Evolutionary conservation across 2,888 invertebrate species (phyloP).

Genomic region (Acholoe squamosa): DNA sequence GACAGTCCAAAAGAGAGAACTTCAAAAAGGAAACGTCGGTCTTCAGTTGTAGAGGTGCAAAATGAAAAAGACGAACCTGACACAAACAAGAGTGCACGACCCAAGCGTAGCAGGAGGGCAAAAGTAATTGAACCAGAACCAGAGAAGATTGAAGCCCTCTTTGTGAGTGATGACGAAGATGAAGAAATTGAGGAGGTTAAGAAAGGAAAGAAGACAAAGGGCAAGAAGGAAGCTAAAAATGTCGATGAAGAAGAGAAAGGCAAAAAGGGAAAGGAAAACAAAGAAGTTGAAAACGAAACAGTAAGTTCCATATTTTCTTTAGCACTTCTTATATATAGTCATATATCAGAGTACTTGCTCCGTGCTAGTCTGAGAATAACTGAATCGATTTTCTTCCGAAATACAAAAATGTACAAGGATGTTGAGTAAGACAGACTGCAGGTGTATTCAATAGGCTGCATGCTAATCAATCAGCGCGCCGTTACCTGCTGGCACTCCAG

Average conservation of each 20-base stretch:
- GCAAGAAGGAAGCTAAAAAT: slow-evolving; percentile 52
- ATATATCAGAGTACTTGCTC: not conserved
- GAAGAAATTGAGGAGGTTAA: slow-evolving; percentile 32
- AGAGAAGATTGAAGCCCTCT: slow-evolving; percentile 60
- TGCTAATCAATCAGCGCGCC: too few species aligned
- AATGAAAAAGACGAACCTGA: not conserved
- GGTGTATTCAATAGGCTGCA: too few species aligned
- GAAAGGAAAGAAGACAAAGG: slow-evolving; percentile 38
- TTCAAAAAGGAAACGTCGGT: not conserved
- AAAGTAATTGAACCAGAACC: slow-evolving; percentile 40
- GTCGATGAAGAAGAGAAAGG: slow-evolving; percentile 30
- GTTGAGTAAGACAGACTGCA: too few species aligned
- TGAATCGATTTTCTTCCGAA: too few species aligned
- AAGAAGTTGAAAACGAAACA: slow-evolving; percentile 30
- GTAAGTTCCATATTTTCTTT: not conserved
- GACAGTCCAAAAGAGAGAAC: not conserved
- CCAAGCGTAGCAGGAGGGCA: slow-evolving; percentile 13
- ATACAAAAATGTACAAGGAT: too few species aligned
- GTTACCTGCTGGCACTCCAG: too few species aligned
- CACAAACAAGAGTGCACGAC: not conserved
- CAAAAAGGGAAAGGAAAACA: slow-evolving; percentile 14
- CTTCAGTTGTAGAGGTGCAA: not conserved
- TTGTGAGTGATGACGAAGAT: slow-evolving; percentile 64
- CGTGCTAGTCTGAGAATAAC: too few species aligned
- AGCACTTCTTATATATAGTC: not conserved